Percentiles rank a stretch among this genome's conserved stretches.
phyloP scores from a whole-genome alignment of 1,140 invertebrate genomes.

The Drosophila obscura region DNA sequence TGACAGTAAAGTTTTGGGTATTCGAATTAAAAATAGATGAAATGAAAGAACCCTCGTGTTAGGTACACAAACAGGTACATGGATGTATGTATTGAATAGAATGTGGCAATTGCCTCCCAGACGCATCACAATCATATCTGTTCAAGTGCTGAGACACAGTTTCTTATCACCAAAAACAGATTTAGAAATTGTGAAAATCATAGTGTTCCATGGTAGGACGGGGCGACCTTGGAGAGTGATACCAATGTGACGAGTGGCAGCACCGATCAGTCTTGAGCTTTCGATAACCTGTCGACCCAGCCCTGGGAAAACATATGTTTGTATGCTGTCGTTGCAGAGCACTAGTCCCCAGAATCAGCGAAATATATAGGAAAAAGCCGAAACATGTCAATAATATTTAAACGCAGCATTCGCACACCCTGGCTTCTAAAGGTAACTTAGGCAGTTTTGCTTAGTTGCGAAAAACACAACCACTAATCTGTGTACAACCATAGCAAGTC shows the following conservation, averaged over 20 bases:
- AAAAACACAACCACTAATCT: neutral
- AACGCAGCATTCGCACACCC: conserved; percentile 22
- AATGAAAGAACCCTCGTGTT: no score
- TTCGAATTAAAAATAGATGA: no score
- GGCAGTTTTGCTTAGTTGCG: neutral
- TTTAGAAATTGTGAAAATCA: conserved; percentile 40
- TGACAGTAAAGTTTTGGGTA: conserved; percentile 2
- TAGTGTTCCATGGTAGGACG: conserved; percentile 3
- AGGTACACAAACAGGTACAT: no score
- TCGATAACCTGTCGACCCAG: no score
- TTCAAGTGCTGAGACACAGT: conserved; percentile 17
- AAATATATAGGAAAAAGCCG: conserved; percentile 4
- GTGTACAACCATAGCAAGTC: conserved; percentile 29
- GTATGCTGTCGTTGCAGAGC: neutral
- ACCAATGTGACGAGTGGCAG: neutral
- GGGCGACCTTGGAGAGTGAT: conserved; percentile 38
- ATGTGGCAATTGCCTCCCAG: conserved; percentile 1
- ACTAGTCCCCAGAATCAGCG: neutral
- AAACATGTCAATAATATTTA: conserved; percentile 64
- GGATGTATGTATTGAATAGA: no score
- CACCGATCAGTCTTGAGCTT: neutral
- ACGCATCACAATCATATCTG: conserved; percentile 65
- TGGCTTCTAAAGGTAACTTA: conserved; percentile 52
- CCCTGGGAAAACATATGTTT: conserved; percentile 11
- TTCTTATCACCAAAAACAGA: conserved; percentile 29